These are phyloP conservation scores for Amyelois transitella DNA, from an alignment of 1,140 invertebrate genomes.

Conservation along the genomic window DNA sequence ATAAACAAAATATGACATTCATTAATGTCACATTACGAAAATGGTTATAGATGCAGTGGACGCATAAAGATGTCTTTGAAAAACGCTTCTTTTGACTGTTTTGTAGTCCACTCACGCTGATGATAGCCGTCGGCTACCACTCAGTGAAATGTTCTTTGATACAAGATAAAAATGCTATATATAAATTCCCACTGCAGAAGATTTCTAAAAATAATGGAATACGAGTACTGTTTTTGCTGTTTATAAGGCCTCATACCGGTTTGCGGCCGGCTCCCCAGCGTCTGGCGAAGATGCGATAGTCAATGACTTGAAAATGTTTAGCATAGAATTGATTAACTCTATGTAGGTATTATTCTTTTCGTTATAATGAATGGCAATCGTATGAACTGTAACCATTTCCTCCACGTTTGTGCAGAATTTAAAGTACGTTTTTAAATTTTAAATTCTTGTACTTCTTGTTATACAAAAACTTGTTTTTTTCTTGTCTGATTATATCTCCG, in stretches of 20 bases:
- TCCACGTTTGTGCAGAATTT: not conserved
- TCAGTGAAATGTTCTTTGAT: not conserved
- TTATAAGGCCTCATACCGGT: constrained; percentile 45
- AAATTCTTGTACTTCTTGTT: constrained; percentile 2
- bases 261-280: constrained; percentile 53
- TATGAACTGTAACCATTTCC: not conserved
- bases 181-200: not conserved
- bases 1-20: constrained; percentile 24
- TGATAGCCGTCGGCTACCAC: not conserved
- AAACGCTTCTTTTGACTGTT: constrained; percentile 13
- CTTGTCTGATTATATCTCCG: constrained; percentile 17
- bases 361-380: not conserved
- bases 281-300: constrained; percentile 46
- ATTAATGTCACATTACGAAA: constrained; percentile 29
- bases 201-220: not conserved
- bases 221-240: constrained; percentile 29
- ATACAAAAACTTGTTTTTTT: constrained; percentile 3
- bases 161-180: not conserved
- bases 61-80: constrained; percentile 17
- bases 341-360: not conserved
- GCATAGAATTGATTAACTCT: constrained; percentile 46
- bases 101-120: constrained; percentile 27
- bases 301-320: constrained; percentile 45
- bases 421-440: not conserved
- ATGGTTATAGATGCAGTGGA: constrained; percentile 21